Evolutionary conservation across 2,888 invertebrate species (phyloP), one percentile per base, ranked within the genome.

Genomic region (Thymelicus sylvestris): DNA sequence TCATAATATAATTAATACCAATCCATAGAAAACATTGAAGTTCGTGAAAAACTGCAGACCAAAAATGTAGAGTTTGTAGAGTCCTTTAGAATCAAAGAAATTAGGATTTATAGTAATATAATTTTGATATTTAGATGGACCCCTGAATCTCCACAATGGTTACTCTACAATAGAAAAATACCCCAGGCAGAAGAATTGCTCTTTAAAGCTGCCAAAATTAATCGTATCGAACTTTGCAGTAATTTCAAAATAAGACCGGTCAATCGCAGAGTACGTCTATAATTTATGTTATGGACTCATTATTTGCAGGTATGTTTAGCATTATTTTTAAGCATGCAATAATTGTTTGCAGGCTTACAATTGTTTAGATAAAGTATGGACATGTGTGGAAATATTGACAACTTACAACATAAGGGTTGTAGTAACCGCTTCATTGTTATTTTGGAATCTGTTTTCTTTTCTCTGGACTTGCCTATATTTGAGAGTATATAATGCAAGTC

Each of bases 131-230:
- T 50, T 74, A 92, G 93, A 74, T 91, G 89, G 89, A 79, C 81
- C 66, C 89, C 92, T 12, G 92, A 93, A 80, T 92, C 92, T n/a
- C 93, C 93, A 2, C 92, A 90, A 63, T 93, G 92, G 93, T 79
- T 92, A 60, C 72, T 93, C 31, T 87, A 79, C 72, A 91, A 89
- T 67, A 86, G 88, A 72, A 88, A 86, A 79, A 88, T 90, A 73
- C 31, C 70, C 4, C 65, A 76, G 67, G 92, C 93, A 13, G 93
- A 93, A 79, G 81, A 81, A 59, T 74, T 85, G 59, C 74, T 93
- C n/a, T 74, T 76, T n/a, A 76, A 79, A 24, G 92, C 91, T 8
- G 91, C 91, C 1, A 80, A 81, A 72, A 84, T 75, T 65, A 93
- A 93, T 72, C 81, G 83, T 39, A 81, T 88, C n/a, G 75, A 75